A percentile compares a stretch with the other conserved stretches of the same genome.
Conservation (phyloP, 2,888 invertebrate species). For the Luperina testacea region DNA sequence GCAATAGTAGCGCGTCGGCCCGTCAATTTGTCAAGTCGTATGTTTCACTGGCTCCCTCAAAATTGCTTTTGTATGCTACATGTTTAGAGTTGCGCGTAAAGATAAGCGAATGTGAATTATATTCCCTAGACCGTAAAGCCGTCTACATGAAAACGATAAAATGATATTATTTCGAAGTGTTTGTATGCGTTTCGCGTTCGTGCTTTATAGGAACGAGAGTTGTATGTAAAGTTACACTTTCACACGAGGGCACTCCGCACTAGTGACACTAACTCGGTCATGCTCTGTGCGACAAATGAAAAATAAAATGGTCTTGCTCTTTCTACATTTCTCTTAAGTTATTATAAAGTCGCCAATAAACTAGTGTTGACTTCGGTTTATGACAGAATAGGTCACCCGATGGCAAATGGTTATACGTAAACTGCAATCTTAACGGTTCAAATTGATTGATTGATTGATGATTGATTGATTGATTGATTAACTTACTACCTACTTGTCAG, state of each 20-base stretch:
- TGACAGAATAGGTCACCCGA: not conserved
- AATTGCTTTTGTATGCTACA: slow-evolving; percentile 75
- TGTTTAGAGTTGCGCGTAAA: slow-evolving; percentile 67
- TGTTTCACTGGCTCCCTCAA: slow-evolving; percentile 68
- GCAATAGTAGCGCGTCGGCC: slow-evolving; percentile 70
- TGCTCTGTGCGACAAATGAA: slow-evolving; percentile 25
- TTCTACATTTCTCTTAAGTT: not conserved
- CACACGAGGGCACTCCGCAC: not conserved
- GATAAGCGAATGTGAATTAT: slow-evolving; percentile 70
- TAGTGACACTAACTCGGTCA: slow-evolving; percentile 13
- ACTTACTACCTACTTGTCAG: not conserved
- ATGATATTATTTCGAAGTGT: slow-evolving; percentile 63
- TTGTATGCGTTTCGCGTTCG: slow-evolving; percentile 57
- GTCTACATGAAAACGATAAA: slow-evolving; percentile 61
- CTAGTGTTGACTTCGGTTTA: not conserved
- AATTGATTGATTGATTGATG: not conserved
- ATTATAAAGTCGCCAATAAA: slow-evolving; percentile 18
- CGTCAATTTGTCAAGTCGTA: slow-evolving; percentile 78
- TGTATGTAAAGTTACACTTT: slow-evolving; percentile 47
- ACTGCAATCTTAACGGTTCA: not conserved
- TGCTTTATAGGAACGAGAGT: slow-evolving; percentile 43
- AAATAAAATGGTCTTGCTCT: slow-evolving; percentile 5
- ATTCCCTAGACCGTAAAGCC: slow-evolving; percentile 63
- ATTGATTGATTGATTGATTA: not conserved
- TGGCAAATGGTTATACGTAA: not conserved